Evolutionary conservation across 2,797 vertebrate species (phyloP).

Genomic region (Lophius americanus): DNA sequence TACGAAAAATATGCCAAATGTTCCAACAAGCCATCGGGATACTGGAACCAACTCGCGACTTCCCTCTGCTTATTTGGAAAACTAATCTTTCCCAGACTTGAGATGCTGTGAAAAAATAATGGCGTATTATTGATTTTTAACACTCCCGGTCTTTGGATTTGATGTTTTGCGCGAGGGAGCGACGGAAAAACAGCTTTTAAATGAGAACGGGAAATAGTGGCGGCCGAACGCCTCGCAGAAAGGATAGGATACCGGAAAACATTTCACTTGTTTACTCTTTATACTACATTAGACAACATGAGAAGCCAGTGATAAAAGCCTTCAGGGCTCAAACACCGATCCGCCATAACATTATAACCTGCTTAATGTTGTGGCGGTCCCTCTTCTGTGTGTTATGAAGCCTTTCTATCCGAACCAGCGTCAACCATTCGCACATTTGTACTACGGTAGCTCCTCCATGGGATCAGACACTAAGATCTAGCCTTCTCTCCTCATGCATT

Average conservation of each 20-base stretch:
- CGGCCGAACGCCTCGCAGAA: constrained; percentile 70
- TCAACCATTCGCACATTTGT: no score
- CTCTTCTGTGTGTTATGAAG: no score
- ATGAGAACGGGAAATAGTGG: constrained; percentile 44
- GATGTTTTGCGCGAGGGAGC: constrained; percentile 8
- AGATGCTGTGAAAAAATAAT: constrained; percentile 53
- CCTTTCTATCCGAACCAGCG: no score
- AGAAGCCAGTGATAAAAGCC: constrained; percentile 25
- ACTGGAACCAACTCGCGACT: constrained; percentile 48
- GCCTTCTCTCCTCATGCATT: no score
- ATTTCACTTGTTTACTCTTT: constrained; percentile 56
- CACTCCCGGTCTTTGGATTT: constrained; percentile 31
- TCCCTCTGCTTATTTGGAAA: constrained; percentile 49
- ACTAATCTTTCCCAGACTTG: constrained; percentile 60
- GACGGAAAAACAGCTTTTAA: no score
- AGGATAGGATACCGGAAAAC: constrained; percentile 57
- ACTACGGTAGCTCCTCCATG: no score
- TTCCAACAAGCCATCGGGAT: constrained; percentile 45
- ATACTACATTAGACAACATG: constrained; percentile 31
- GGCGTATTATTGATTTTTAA: constrained; percentile 61
- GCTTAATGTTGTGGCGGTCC: no score
- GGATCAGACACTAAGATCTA: no score
- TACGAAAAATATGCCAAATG: constrained; percentile 51
- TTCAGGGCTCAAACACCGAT: no score
- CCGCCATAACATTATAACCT: no score